Evolutionary conservation across 1,140 invertebrate species (phyloP), one percentile per base, ranked within the genome.

Genomic region (Eulimnadia texana): DNA sequence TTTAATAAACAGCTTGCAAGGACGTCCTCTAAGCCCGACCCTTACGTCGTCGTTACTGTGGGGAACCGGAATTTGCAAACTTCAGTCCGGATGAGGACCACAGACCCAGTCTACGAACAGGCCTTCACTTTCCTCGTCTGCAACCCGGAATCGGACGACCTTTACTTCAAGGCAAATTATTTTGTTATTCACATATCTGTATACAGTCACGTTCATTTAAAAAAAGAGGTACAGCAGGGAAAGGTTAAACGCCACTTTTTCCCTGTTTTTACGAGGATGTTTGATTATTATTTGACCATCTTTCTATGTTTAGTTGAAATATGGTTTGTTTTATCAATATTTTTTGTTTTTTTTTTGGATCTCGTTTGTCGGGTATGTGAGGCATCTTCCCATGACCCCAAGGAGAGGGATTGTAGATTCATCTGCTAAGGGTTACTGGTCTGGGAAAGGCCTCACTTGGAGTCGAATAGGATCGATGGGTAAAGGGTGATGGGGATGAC

Each of bases 61-160:
- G 85, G 85, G 51, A 85, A 84, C 68, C 80, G 80, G 62, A 83
- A 76, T 0, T 78, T 85, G 67, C 80, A 82, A 71, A 86, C 84
- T 0, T 76, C 73, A 1, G 83, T 85, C 56, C 56, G 58, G 33
- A 64, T 56, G 57, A 64, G 70, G 63, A 80, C 78, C 2, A 72
- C 67, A 29, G 73, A 79, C 64, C 80, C 80, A n/a, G 72, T 76
- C 22, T 81, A 74, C 72, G 79, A 82, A 67, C 72, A 80, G 73
- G 90, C 88, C 16, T 93, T 93, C 70, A 85, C 88, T 1, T 94
- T 95, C 76, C 79, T 96, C 3, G 83, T 96, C 3, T 80, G 81
- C 61, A 92, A 95, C 75, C 93, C 92, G 0, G 84, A 91, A 69
- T 85, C 86, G 55, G 88, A 93, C 68, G 82, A 83, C 29, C 70